These are phyloP conservation scores for Drosophila neocordata DNA, from an alignment of 1,140 invertebrate species.

Conservation along the genomic window DNA sequence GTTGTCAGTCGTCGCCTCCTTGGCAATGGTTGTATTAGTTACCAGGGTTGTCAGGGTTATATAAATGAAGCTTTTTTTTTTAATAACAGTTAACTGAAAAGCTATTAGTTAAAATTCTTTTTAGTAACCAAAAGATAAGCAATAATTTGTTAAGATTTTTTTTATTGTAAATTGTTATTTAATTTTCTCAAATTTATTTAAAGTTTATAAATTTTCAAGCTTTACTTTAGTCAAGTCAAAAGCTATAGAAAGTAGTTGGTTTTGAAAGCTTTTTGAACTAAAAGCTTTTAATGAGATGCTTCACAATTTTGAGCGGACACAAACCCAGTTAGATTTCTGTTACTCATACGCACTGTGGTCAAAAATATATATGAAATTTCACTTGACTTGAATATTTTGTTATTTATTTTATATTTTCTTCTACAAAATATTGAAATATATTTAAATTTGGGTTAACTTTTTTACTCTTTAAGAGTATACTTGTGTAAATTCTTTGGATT, in stretches of 20 bases:
- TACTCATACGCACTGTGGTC: constrained; percentile 13
- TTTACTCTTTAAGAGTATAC: too few species aligned
- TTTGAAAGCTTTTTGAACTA: background rate
- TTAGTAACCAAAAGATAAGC: too few species aligned
- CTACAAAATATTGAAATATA: too few species aligned
- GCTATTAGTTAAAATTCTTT: too few species aligned
- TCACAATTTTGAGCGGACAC: background rate
- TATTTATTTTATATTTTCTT: too few species aligned
- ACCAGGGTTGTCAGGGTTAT: constrained; percentile 37
- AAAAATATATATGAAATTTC: too few species aligned
- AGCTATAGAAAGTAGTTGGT: background rate
- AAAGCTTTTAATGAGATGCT: background rate
- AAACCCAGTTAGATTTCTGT: background rate
- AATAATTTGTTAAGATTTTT: too few species aligned
- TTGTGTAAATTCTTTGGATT: too few species aligned
- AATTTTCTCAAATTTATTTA: background rate
- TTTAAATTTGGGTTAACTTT: too few species aligned
- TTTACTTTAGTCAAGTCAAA: background rate
- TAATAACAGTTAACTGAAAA: too few species aligned
- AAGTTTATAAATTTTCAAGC: background rate
- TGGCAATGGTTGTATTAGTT: constrained; percentile 19
- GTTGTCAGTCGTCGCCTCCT: constrained; percentile 52
- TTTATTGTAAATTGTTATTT: background rate
- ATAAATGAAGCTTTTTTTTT: background rate
- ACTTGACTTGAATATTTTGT: too few species aligned